Conservation (phyloP, 2,888 invertebrate genomes). For the Archips crataeganus region DNA sequence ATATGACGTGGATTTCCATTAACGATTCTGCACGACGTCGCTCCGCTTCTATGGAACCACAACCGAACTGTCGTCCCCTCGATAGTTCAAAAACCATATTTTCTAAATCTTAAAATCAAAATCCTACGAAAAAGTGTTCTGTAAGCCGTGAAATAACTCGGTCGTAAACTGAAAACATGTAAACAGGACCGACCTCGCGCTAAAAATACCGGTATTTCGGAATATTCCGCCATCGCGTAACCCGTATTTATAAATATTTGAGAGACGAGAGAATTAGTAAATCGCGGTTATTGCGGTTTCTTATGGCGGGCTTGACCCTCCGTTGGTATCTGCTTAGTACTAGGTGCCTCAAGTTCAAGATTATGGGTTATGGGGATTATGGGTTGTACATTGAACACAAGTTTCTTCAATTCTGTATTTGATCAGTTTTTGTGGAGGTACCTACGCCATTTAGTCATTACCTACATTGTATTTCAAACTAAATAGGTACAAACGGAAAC, state of each 20-base stretch:
- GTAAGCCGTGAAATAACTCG: slow-evolving; percentile 60
- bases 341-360: too few species aligned
- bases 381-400: too few species aligned
- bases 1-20: too few species aligned
- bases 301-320: slow-evolving; percentile 27
- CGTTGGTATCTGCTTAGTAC: too few species aligned
- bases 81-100: neutral
- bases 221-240: slow-evolving; percentile 67
- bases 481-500: too few species aligned
- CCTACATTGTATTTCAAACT: too few species aligned
- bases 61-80: neutral
- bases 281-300: slow-evolving; percentile 32
- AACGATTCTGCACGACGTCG: too few species aligned
- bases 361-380: too few species aligned
- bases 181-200: slow-evolving; percentile 80
- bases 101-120: slow-evolving; percentile 41
- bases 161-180: slow-evolving; percentile 73
- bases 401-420: too few species aligned
- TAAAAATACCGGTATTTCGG: slow-evolving; percentile 78
- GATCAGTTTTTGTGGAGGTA: too few species aligned
- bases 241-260: slow-evolving; percentile 64
- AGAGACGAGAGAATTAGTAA: slow-evolving; percentile 46
- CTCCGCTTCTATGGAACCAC: too few species aligned
- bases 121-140: slow-evolving; percentile 47
- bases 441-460: too few species aligned